Conservation (phyloP, 1,140 invertebrate genomes). For the Geopemphigus sp. region DNA sequence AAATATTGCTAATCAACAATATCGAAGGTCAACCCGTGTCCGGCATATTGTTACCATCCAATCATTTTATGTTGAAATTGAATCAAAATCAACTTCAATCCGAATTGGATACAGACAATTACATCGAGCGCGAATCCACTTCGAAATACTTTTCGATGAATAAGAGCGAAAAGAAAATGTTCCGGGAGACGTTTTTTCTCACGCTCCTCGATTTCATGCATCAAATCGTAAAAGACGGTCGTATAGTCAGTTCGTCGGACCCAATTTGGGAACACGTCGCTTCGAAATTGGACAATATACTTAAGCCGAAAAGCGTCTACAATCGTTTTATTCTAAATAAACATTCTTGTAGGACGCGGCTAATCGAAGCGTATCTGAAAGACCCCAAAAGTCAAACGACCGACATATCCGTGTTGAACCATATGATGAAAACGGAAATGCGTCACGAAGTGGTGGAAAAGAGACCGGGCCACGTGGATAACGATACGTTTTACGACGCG, state of each 20-base stretch:
- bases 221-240: conserved; percentile 22
- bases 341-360: conserved; percentile 23
- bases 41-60: conserved; percentile 29
- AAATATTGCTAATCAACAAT: conserved; percentile 34
- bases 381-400: not conserved
- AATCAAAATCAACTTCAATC: conserved; percentile 21
- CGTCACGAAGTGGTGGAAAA: conserved; percentile 6
- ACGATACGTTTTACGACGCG: conserved; percentile 38
- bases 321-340: conserved; percentile 44
- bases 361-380: conserved; percentile 36
- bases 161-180: conserved; percentile 42
- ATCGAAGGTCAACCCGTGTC: conserved; percentile 17
- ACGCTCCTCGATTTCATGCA: conserved; percentile 30
- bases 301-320: conserved; percentile 44
- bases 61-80: conserved; percentile 45
- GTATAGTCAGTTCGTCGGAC: conserved; percentile 28
- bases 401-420: conserved; percentile 11
- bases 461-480: conserved; percentile 20
- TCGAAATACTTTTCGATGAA: conserved; percentile 46
- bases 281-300: conserved; percentile 29
- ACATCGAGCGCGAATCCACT: conserved; percentile 14
- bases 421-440: conserved; percentile 3
- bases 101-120: conserved; percentile 1
- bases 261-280: conserved; percentile 33
- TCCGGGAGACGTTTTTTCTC: conserved; percentile 33